A percentile compares a stretch with the other conserved stretches of the same genome.
Evolutionary conservation across 2,888 invertebrate genomes (phyloP).

Genomic region (Aleiodes testaceus): DNA sequence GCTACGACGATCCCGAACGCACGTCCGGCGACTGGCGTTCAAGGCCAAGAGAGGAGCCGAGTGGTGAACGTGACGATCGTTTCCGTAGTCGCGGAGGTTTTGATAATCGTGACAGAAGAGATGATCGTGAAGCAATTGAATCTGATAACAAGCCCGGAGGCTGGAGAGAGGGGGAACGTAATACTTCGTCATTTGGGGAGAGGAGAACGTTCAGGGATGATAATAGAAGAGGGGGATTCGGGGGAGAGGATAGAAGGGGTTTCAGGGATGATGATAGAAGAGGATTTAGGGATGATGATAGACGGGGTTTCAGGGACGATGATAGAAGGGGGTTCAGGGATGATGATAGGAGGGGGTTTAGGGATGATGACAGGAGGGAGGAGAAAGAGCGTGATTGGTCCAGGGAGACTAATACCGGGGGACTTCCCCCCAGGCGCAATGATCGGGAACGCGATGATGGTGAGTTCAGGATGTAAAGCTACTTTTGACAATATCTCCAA

Average conservation of each 20-base stretch:
- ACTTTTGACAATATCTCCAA: too few relatives aligned
- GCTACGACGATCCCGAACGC: conserved; percentile 78
- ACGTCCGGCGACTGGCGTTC: conserved; percentile 86
- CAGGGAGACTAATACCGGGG: conserved; percentile 71
- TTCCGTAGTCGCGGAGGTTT: conserved; percentile 67
- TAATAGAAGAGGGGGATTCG: conserved; percentile 57
- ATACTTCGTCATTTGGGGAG: conserved; percentile 62
- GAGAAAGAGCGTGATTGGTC: conserved; percentile 67
- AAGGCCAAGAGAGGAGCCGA: conserved; percentile 77
- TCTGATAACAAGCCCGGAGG: conserved; percentile 66
- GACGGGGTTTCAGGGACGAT: conserved; percentile 62
- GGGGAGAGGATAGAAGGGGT: conserved; percentile 50
- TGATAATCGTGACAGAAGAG: conserved; percentile 65
- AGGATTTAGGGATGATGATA: conserved; percentile 62
- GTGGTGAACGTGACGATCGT: conserved; percentile 69
- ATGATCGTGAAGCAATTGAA: conserved; percentile 62
- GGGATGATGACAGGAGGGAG: conserved; percentile 70
- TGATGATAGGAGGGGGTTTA: conserved; percentile 73
- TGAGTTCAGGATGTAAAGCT: conserved; percentile 32
- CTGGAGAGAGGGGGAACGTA: conserved; percentile 66
- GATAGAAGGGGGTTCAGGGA: conserved; percentile 55
- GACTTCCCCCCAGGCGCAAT: conserved; percentile 68
- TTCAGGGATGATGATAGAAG: conserved; percentile 57
- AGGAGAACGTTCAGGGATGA: conserved; percentile 52
- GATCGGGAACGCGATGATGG: conserved; percentile 57